Evolutionary conservation across 2,888 invertebrate genomes (phyloP), one percentile per base, ranked within the genome.

Genomic region (Euspilapteryx auroguttella): DNA sequence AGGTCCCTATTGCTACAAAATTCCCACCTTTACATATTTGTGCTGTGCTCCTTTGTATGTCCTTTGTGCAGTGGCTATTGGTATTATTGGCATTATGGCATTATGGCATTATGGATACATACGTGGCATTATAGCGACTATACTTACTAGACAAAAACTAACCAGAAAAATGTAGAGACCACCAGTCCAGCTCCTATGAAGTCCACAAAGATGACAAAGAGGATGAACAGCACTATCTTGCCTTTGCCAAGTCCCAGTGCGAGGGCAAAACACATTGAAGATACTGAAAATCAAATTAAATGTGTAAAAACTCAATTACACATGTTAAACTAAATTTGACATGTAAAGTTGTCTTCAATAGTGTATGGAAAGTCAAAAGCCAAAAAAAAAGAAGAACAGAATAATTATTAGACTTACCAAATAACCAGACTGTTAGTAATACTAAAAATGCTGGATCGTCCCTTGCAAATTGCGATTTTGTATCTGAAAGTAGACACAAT

Each of bases 401-500:
- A 31, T 29, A 31, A 26, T 21, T 29, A 13, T 11, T 12, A 28
- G 25, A 79, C 80, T 79, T 76, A 88, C 88, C 78, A 47, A 87
- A 85, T 34, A 96, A 73, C 82, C 92, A 93, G 37, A 88, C 79
- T 43, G 89, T 82, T 24, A 99, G 79, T 32, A 99, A 78, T 12
- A 99, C 94, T 43, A 99, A 73, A 71, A 99, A 99, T 14, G 98
- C 98, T 25, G 99, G 98, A 71, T 99, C 99, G 73, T 99, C 98
- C 59, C 98, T 81, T 0, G 98, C 98, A 82, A 95, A 99, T 65
- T 99, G 98, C 43, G 94, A 91, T 73, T 98, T 98, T 34, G 96
- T 96, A 69, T 95, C 95, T 95, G 75, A 32, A 83, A 78, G 32
- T 24, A 38, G 22, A 27, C 30, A 29, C n/a, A n/a, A n/a, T n/a